Percentiles rank a stretch among this genome's conserved stretches.
Evolutionary conservation across 30 jellyfish, hydroid and myxozoan genomes (phyloP).

Genomic region (Nemopilema nomurai): DNA sequence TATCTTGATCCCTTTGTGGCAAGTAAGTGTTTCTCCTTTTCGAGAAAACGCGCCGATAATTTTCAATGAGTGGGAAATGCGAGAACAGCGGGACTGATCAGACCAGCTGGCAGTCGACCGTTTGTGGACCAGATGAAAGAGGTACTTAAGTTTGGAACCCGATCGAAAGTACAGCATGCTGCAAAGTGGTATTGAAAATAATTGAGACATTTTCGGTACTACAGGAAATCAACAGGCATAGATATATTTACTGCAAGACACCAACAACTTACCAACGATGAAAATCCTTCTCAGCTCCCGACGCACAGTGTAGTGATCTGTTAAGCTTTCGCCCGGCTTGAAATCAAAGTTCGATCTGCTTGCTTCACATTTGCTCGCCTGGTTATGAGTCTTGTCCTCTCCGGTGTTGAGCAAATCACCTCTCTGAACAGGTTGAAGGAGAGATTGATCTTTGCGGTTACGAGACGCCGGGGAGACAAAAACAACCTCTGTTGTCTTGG

Average conservation of each 20-base stretch:
- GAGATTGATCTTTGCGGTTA: background rate
- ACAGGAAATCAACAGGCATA: too few species aligned
- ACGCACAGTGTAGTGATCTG: background rate
- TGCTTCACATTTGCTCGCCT: background rate
- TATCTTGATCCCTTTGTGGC: too few species aligned
- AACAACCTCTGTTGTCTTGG: background rate
- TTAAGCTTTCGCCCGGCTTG: background rate
- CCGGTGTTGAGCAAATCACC: background rate
- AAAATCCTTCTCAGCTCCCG: background rate
- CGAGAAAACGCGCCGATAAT: too few species aligned
- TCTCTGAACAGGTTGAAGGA: background rate
- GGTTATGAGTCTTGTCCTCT: background rate
- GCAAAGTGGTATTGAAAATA: too few species aligned
- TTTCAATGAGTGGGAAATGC: too few species aligned
- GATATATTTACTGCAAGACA: background rate
- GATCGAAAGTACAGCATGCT: too few species aligned
- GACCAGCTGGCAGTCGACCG: too few species aligned
- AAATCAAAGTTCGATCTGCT: background rate
- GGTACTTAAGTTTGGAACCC: too few species aligned
- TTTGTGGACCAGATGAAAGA: too few species aligned
- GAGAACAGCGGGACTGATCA: too few species aligned
- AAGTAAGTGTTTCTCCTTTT: too few species aligned
- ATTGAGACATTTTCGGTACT: too few species aligned
- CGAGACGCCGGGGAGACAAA: background rate
- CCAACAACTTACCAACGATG: background rate